Evolutionary conservation across 2,113 vertebrate genomes (phyloP).

Genomic region (Takifugu bimaculatus): DNA sequence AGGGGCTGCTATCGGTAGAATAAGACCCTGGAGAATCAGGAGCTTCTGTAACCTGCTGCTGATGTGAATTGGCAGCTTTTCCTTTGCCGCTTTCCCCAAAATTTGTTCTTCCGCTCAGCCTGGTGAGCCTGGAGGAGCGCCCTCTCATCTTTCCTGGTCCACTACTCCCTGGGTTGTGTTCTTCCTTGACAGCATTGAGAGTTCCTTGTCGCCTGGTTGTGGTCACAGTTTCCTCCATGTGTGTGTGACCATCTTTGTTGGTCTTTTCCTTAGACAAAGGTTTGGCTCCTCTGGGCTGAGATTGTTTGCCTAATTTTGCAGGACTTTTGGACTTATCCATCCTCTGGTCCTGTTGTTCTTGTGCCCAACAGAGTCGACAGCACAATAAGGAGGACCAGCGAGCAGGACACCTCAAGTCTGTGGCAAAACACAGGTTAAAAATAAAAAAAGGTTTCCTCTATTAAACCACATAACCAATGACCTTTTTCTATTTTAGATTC

Average conservation of each 20-base stretch:
- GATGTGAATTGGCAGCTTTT: conserved; percentile 33
- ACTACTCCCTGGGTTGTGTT: conserved; percentile 70
- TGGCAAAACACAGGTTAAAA: not conserved
- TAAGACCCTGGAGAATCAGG: conserved; percentile 6
- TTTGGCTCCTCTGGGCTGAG: conserved; percentile 80
- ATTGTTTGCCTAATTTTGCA: conserved; percentile 80
- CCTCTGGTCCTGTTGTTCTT: conserved; percentile 61
- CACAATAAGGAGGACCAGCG: conserved; percentile 37
- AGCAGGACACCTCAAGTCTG: conserved; percentile 35
- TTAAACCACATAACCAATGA: too few species aligned
- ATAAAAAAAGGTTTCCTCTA: not conserved
- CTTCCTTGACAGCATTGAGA: conserved; percentile 74
- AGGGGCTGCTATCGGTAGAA: conserved; percentile 33
- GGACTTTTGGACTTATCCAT: conserved; percentile 88
- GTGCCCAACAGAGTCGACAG: conserved; percentile 58
- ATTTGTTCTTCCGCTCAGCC: conserved; percentile 65
- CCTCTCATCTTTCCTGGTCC: conserved; percentile 77
- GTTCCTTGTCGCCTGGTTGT: conserved; percentile 76
- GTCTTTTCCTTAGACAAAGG: conserved; percentile 71
- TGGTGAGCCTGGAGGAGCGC: conserved; percentile 73
- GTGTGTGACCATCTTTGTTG: conserved; percentile 75
- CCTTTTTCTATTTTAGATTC: not conserved
- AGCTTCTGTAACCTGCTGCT: conserved; percentile 23
- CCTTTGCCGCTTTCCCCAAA: conserved; percentile 66
- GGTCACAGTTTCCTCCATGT: conserved; percentile 73